Evolutionary conservation across 2,888 invertebrate species (phyloP).

Genomic region (Scotopteryx bipunctaria): DNA sequence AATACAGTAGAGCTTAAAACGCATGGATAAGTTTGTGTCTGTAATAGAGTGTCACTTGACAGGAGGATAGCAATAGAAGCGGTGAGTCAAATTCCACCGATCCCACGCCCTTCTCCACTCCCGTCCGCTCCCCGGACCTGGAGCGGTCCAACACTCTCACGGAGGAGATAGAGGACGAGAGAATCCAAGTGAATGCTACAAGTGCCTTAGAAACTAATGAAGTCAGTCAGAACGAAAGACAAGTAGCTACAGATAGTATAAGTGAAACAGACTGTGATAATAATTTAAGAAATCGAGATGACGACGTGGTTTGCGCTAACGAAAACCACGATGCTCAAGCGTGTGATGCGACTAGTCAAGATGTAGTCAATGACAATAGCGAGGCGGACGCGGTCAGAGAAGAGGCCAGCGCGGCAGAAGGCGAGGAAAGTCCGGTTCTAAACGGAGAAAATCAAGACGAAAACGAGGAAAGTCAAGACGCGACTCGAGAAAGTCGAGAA

Average conservation of each 20-base stretch:
- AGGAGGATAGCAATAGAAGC: slow-evolving; percentile 77
- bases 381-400: slow-evolving; percentile 20
- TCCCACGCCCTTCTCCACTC: slow-evolving; percentile 69
- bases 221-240: slow-evolving; percentile 13
- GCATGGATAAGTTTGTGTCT: slow-evolving; percentile 60
- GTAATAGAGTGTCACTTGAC: slow-evolving; percentile 64
- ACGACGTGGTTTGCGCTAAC: slow-evolving; percentile 78
- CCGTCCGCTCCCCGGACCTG: slow-evolving; percentile 63
- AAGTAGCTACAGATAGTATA: slow-evolving; percentile 56
- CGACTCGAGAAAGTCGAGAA: slow-evolving; percentile 14
- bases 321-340: slow-evolving; percentile 55
- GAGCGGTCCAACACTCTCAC: slow-evolving; percentile 29
- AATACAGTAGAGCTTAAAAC: slow-evolving; percentile 18
- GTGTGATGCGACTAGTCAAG: slow-evolving; percentile 61
- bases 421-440: slow-evolving; percentile 35
- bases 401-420: slow-evolving; percentile 30
- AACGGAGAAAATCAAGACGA: slow-evolving; percentile 30
- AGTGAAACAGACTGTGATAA: slow-evolving; percentile 78
- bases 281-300: slow-evolving; percentile 73
- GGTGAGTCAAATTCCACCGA: slow-evolving; percentile 66
- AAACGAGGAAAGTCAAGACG: slow-evolving; percentile 5
- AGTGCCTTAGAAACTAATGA: slow-evolving; percentile 34
- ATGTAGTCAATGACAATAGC: slow-evolving; percentile 30
- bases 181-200: slow-evolving; percentile 13
- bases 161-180: slow-evolving; percentile 17